phyloP scores from a whole-genome alignment of 1,140 invertebrate genomes.

The Zaprionus vittiger region DNA sequence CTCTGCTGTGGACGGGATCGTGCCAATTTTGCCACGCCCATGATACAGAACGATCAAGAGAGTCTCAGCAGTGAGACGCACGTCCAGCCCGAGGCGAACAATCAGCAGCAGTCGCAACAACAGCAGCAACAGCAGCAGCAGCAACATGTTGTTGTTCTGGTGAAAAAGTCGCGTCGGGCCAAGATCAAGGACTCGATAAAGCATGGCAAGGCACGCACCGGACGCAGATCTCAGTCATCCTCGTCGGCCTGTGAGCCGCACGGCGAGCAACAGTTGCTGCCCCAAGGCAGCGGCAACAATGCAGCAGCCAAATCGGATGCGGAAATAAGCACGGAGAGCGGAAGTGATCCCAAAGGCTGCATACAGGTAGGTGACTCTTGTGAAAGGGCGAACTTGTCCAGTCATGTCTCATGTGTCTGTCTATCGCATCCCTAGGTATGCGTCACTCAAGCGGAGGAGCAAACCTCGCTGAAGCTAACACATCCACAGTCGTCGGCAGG shows the following conservation, averaged over 20 bases:
- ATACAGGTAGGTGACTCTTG: conserved; percentile 58
- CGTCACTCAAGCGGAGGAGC: conserved; percentile 69
- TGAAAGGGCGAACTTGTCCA: background rate
- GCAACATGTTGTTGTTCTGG: conserved; percentile 65
- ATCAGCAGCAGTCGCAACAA: conserved; percentile 82
- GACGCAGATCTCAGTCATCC: conserved; percentile 67
- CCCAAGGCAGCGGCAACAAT: conserved; percentile 47
- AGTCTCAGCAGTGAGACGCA: conserved; percentile 92
- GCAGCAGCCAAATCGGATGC: conserved; percentile 58
- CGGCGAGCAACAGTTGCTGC: conserved; percentile 71
- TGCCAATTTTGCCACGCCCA: conserved; percentile 77
- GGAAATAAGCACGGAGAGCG: conserved; percentile 76
- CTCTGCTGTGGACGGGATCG: conserved; percentile 83
- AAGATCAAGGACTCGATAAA: conserved; percentile 84
- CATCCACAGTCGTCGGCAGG: conserved; percentile 71
- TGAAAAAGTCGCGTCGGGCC: conserved; percentile 84
- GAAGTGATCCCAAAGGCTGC: conserved; percentile 72
- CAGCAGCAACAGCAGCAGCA: conserved; percentile 84
- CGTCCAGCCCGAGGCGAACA: conserved; percentile 68
- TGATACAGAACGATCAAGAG: conserved; percentile 86
- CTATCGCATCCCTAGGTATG: conserved; percentile 44
- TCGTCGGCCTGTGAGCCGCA: conserved; percentile 62
- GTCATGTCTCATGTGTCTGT: background rate
- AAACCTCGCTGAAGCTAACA: conserved; percentile 71
- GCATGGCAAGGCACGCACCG: conserved; percentile 72